Evolutionary conservation across 2,113 vertebrate species (phyloP).

Genomic region (Notiomystis cincta): DNA sequence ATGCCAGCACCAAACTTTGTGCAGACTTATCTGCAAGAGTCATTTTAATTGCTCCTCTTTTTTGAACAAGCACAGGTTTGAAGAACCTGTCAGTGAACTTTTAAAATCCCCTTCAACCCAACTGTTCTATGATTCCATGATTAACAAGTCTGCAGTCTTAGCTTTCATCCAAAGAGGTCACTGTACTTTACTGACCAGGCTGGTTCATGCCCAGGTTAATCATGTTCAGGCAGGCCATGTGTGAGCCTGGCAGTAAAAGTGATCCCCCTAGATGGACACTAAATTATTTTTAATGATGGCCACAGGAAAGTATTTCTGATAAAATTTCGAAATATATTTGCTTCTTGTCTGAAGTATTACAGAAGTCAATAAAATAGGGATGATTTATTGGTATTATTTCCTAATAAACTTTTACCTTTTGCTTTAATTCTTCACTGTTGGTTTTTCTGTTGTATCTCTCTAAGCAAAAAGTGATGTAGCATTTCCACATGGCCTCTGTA

Average conservation of each 20-base stretch:
- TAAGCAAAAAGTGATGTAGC: constrained; percentile 85
- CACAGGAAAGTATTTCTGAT: not conserved
- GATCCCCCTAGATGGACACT: not conserved
- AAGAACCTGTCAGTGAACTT: not conserved
- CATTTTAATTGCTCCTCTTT: not conserved
- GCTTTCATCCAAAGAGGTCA: not conserved
- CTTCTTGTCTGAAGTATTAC: not conserved
- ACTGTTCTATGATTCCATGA: not conserved
- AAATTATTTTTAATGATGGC: not conserved
- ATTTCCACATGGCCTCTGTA: constrained; percentile 90
- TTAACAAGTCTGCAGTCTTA: not conserved
- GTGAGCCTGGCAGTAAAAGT: not conserved
- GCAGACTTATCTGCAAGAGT: not conserved
- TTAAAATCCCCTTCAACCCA: not conserved
- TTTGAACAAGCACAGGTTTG: not conserved
- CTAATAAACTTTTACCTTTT: constrained; percentile 72
- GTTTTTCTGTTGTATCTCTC: constrained; percentile 89
- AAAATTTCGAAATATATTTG: not conserved
- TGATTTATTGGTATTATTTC: not conserved
- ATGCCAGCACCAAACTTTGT: not conserved
- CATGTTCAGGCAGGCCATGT: not conserved
- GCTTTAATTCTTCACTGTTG: constrained; percentile 81
- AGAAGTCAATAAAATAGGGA: not conserved
- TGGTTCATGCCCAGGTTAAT: not conserved
- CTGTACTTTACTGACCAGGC: not conserved